A percentile compares a stretch with the other conserved stretches of the same genome.
phyloP scores from a whole-genome alignment of 2,888 invertebrate genomes.

The Dynastes maya region DNA sequence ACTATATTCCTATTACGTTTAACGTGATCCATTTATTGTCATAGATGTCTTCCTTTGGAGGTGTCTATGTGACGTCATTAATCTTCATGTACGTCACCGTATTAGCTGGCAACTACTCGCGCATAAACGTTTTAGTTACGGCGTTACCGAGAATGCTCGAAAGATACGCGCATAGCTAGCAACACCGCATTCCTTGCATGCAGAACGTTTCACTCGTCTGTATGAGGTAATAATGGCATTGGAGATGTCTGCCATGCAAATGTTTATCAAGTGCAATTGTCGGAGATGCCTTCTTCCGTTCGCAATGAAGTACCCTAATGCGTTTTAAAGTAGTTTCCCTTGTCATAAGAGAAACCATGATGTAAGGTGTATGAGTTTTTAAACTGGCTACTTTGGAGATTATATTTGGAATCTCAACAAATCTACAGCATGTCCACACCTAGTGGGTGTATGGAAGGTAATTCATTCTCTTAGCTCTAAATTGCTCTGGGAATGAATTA shows the following conservation, averaged over 20 bases:
- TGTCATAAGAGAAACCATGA: not conserved
- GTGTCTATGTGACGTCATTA: not conserved
- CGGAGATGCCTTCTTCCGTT: slow-evolving; percentile 4
- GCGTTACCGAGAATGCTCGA: not conserved
- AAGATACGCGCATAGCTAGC: not conserved
- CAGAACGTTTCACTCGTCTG: not conserved
- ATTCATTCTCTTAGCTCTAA: too few species aligned
- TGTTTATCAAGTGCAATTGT: slow-evolving; percentile 30
- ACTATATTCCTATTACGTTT: too few species aligned
- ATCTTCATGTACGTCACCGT: not conserved
- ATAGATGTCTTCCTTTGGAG: too few species aligned
- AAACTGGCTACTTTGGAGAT: too few species aligned
- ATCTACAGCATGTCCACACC: too few species aligned
- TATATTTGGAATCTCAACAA: too few species aligned
- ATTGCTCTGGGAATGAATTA: too few species aligned
- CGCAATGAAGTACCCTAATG: slow-evolving; percentile 30
- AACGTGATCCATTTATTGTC: too few species aligned
- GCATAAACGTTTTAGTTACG: too few species aligned
- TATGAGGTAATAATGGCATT: not conserved
- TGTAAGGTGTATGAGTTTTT: not conserved
- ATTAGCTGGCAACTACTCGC: too few species aligned
- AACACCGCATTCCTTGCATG: not conserved
- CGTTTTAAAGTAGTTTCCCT: slow-evolving; percentile 32
- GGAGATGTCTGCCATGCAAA: slow-evolving; percentile 13
- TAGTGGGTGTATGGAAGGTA: too few species aligned